phyloP scores from a whole-genome alignment of 2,888 invertebrate species.

The Exocentrus adspersus region DNA sequence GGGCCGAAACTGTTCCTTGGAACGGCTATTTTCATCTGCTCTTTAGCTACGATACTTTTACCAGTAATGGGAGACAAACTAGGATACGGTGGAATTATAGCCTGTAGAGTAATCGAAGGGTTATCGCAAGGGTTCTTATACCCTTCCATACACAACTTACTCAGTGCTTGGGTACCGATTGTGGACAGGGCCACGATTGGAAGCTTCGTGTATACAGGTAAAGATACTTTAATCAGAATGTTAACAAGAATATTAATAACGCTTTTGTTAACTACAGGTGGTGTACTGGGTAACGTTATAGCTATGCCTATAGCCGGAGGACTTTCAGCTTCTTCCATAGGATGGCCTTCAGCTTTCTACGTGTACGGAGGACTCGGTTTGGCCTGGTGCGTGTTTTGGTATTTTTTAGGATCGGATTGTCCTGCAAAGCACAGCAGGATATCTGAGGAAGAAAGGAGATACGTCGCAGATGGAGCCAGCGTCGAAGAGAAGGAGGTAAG shows the following conservation, averaged over 20 bases:
- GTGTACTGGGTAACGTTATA: constrained; percentile 82
- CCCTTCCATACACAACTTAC: constrained; percentile 75
- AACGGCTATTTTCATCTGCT: constrained; percentile 68
- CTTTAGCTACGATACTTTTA: constrained; percentile 75
- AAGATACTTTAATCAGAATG: too few species aligned
- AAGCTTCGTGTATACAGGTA: constrained; percentile 73
- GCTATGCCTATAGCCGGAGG: constrained; percentile 77
- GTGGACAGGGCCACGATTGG: constrained; percentile 76
- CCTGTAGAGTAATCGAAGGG: constrained; percentile 76
- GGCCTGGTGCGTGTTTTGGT: constrained; percentile 70
- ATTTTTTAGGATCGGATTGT: constrained; percentile 71
- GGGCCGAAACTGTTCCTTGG: constrained; percentile 78
- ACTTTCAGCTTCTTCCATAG: constrained; percentile 72
- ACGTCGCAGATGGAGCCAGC: constrained; percentile 66
- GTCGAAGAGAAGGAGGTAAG: constrained; percentile 4
- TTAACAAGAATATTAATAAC: too few species aligned
- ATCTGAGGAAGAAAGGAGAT: constrained; percentile 70
- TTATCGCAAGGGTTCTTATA: constrained; percentile 77
- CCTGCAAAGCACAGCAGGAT: constrained; percentile 71
- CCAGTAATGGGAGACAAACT: constrained; percentile 73
- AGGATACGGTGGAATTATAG: constrained; percentile 71
- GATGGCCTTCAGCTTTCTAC: constrained; percentile 84
- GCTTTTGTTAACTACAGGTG: too few species aligned
- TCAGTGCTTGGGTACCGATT: constrained; percentile 80
- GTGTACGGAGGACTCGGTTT: constrained; percentile 72